Evolutionary conservation across 1,140 invertebrate genomes (phyloP).

Genomic region (Euwallacea similis): DNA sequence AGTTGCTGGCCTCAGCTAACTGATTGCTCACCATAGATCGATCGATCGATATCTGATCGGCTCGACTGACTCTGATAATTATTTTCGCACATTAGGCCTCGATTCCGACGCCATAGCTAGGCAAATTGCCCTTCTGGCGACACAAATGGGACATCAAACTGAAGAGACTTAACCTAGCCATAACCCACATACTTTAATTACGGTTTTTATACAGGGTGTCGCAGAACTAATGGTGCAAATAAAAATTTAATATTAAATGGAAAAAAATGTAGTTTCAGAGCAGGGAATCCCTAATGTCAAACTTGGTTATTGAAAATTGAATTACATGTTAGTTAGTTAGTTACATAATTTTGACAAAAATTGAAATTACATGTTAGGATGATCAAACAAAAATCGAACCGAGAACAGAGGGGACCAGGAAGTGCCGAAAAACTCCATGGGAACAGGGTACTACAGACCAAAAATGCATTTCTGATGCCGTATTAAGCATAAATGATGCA

Average conservation of each 20-base stretch:
- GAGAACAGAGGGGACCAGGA: no score
- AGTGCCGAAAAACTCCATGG: no score
- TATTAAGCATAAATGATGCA: no score
- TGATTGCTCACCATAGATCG: constrained; percentile 2
- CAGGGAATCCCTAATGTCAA: not conserved
- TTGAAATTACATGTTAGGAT: no score
- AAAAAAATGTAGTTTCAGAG: not conserved
- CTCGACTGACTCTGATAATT: constrained; percentile 16
- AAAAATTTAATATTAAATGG: not conserved
- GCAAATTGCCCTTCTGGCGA: constrained; percentile 3
- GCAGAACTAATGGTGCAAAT: not conserved
- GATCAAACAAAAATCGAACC: no score
- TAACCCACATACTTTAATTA: not conserved
- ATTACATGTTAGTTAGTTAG: no score
- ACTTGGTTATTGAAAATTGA: no score
- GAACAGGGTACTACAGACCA: no score
- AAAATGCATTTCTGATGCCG: no score
- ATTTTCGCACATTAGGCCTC: constrained; percentile 28
- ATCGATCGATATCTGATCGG: constrained; percentile 18
- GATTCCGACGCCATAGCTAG: not conserved
- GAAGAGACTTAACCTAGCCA: no score
- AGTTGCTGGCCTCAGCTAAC: constrained; percentile 19
- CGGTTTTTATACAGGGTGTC: not conserved
- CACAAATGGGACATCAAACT: no score
- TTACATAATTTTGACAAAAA: no score